Evolutionary conservation across 2,888 invertebrate species (phyloP).

Genomic region (Lucinisca nassula): DNA sequence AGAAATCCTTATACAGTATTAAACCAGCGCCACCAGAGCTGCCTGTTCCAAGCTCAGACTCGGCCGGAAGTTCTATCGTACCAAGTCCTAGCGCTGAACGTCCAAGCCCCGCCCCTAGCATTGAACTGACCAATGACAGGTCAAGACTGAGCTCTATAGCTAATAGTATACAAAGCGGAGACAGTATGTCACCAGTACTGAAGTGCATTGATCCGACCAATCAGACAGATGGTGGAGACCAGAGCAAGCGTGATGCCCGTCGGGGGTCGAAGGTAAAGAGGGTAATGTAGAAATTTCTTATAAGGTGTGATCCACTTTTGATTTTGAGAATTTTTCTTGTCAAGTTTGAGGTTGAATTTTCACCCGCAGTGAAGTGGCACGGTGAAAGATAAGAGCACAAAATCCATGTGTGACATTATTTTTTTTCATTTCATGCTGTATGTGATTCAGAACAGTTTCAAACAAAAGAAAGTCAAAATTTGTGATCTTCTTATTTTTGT

Average conservation of each 20-base stretch:
- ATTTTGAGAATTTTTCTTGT: background rate
- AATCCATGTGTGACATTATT: background rate
- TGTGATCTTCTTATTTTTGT: too few relatives aligned
- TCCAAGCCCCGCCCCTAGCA: background rate
- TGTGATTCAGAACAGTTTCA: background rate
- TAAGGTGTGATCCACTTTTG: conserved; percentile 65
- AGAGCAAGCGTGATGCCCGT: conserved; percentile 24
- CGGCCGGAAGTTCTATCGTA: background rate
- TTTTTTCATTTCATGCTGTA: background rate
- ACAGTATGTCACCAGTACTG: conserved; percentile 40
- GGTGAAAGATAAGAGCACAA: background rate
- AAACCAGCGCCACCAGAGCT: conserved; percentile 30
- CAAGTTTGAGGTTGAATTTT: background rate
- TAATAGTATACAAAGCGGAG: conserved; percentile 31
- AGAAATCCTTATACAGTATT: conserved; percentile 45
- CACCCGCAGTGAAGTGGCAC: conserved; percentile 17
- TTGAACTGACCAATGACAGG: conserved; percentile 4
- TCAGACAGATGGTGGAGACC: background rate
- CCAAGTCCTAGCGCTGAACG: background rate
- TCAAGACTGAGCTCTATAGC: conserved; percentile 12
- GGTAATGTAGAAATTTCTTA: conserved; percentile 72
- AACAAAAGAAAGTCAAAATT: too few relatives aligned
- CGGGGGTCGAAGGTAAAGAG: conserved; percentile 70
- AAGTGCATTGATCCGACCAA: conserved; percentile 1
- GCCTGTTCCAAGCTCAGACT: conserved; percentile 26